Evolutionary conservation across 1,140 invertebrate species (phyloP).

Genomic region (Subanguina moxae): DNA sequence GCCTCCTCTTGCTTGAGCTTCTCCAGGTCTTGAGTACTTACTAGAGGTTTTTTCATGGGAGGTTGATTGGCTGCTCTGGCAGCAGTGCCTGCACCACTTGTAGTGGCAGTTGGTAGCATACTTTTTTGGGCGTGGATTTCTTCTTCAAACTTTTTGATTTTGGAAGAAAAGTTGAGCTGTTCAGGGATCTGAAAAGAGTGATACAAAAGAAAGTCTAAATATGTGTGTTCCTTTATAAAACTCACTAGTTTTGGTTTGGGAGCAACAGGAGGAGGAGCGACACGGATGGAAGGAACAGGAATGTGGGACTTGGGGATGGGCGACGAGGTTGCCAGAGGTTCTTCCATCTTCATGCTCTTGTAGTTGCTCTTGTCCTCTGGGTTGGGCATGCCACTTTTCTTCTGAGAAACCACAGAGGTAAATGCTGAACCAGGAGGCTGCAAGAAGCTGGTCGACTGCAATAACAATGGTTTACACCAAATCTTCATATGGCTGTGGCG

Average conservation of each 20-base stretch:
- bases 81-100: background rate
- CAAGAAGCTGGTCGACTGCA: too few species aligned
- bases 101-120: background rate
- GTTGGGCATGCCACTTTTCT: too few species aligned
- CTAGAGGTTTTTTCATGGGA: conserved; percentile 28
- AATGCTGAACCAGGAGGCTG: too few species aligned
- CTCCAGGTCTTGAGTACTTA: conserved; percentile 26
- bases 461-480: too few species aligned
- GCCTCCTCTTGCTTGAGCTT: conserved; percentile 22
- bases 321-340: conserved; percentile 29
- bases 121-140: conserved; percentile 11
- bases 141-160: conserved; percentile 22
- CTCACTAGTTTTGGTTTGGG: conserved; percentile 33
- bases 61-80: background rate
- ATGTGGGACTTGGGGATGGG: conserved; percentile 36
- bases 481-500: too few species aligned
- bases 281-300: conserved; percentile 19
- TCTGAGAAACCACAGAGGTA: too few species aligned
- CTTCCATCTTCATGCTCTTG: too few species aligned
- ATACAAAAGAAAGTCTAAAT: conserved; percentile 7
- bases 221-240: background rate
- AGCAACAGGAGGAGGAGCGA: conserved; percentile 24
- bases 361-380: too few species aligned
- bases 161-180: conserved; percentile 13
- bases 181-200: conserved; percentile 18